Evolutionary conservation across 1,140 invertebrate genomes (phyloP), one percentile per base, ranked within the genome.

Genomic region (Papilio machaon): DNA sequence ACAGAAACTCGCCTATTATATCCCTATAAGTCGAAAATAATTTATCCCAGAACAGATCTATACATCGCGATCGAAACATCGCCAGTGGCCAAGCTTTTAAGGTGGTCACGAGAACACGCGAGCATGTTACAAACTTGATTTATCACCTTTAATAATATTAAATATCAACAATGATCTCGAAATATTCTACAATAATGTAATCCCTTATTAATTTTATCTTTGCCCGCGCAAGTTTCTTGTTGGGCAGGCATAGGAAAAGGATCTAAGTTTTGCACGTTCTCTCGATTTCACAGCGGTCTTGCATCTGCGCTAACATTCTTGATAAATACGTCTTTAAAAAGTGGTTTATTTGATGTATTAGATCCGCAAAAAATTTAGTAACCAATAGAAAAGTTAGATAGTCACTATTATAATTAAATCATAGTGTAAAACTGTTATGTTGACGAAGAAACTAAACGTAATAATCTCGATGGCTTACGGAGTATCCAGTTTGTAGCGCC

Each of bases 21-120:
- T 81, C 88, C 86, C 82, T 89, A 88, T 89, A 89, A 87, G 88
- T 85, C 83, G 80, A 86, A 87, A 85, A 89, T 89, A 87, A 88
- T 88, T 88, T 84, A 88, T 79, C 82, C 74, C 70, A 81, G 75
- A 85, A 73, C 82, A 81, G 73, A 83, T 76, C 82, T 82, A 84
- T 87, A 83, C 86, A 77, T 85, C 58, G 81, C 17, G 76, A 35
- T 82, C 35, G 73, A 82, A 79, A 58, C 75, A 67, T n/a, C 19
- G 11, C 46, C 74, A 76, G 74, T 76, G 74, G 46, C 17, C 74
- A 47, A 76, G 74, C 74, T 76, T 75, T 75, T 52, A 47, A 49
- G 19, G 19, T 76, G 74, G 74, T 76, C 74, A 76, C 74, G 74
- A 76, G 19, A 76, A 76, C 74, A 76, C 46, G 74, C 74, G 47